Percentiles rank a stretch among this genome's conserved stretches.
Evolutionary conservation across 1,140 invertebrate species (phyloP).

Genomic region (Pseudoatta argentina): DNA sequence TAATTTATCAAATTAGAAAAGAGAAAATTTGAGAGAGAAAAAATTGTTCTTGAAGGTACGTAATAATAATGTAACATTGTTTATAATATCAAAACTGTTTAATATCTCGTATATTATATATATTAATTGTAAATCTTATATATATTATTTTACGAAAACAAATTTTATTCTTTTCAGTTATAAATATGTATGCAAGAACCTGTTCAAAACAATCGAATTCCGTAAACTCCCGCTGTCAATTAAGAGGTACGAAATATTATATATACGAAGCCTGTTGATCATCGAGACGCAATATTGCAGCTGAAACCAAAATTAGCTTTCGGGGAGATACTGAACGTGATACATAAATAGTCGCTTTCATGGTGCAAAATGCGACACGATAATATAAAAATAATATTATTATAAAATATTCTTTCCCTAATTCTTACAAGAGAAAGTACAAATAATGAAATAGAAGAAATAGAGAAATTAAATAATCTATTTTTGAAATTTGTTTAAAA

Average conservation of each 20-base stretch:
- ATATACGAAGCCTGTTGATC: slow-evolving; percentile 34
- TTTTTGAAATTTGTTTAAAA: not conserved
- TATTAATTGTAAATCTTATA: too few species aligned
- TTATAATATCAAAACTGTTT: not conserved
- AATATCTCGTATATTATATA: not conserved
- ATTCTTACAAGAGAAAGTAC: not conserved
- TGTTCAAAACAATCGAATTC: not conserved
- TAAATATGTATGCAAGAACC: not conserved
- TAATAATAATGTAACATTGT: not conserved
- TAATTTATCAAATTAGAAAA: not conserved
- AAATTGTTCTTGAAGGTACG: not conserved
- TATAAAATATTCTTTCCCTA: not conserved
- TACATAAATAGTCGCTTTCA: slow-evolving; percentile 57
- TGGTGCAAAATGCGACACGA: slow-evolving; percentile 44
- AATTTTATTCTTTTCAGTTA: not conserved
- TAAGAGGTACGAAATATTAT: slow-evolving; percentile 39
- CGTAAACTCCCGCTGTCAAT: slow-evolving; percentile 13
- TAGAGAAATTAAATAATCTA: not conserved
- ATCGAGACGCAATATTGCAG: slow-evolving; percentile 59
- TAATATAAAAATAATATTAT: slow-evolving; percentile 23
- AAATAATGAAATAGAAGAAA: too few species aligned
- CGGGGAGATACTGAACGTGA: slow-evolving; percentile 19
- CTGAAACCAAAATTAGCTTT: slow-evolving; percentile 63
- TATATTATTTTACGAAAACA: not conserved
- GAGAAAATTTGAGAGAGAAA: not conserved